Conservation (phyloP, 2,797 vertebrate genomes). For the Kryptopterus vitreolus region DNA sequence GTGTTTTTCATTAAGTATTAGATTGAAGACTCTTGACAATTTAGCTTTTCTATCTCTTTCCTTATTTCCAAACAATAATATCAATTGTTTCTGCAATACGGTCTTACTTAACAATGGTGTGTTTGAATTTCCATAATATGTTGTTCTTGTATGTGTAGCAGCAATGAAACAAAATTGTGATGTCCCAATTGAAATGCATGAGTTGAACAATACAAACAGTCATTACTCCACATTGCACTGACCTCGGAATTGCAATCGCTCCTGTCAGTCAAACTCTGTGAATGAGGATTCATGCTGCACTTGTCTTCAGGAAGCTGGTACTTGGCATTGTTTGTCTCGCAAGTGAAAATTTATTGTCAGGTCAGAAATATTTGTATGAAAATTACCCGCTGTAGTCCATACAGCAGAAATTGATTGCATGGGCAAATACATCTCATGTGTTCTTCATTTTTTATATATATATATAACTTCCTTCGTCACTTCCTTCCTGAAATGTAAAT, state of each 20-base stretch:
- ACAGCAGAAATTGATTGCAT: not conserved
- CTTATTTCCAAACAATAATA: not conserved
- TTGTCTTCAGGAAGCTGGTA: not conserved
- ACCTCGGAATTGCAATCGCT: conserved; percentile 47
- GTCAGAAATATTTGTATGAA: not conserved
- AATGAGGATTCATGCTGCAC: conserved; percentile 30
- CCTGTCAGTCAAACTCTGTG: conserved; percentile 3
- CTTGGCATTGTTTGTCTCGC: conserved; percentile 4
- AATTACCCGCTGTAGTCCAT: not conserved
- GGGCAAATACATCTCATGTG: too few relatives aligned
- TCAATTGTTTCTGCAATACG: conserved; percentile 4
- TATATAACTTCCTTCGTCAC: too few relatives aligned
- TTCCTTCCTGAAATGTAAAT: conserved; percentile 62
- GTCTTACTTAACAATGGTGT: conserved; percentile 1
- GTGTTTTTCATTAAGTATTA: conserved; percentile 4
- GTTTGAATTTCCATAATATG: conserved; percentile 21
- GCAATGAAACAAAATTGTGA: conserved; percentile 12
- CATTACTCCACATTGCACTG: conserved; percentile 35
- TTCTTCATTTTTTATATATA: not conserved
- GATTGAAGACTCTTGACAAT: conserved; percentile 8
- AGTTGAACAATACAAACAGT: conserved; percentile 43
- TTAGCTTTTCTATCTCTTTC: not conserved
- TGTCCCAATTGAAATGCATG: conserved; percentile 47
- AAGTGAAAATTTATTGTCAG: not conserved
- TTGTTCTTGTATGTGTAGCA: not conserved